These are phyloP conservation scores for Camponotus vicinus DNA, from an alignment of 1,140 invertebrate genomes.

Conservation along the genomic window DNA sequence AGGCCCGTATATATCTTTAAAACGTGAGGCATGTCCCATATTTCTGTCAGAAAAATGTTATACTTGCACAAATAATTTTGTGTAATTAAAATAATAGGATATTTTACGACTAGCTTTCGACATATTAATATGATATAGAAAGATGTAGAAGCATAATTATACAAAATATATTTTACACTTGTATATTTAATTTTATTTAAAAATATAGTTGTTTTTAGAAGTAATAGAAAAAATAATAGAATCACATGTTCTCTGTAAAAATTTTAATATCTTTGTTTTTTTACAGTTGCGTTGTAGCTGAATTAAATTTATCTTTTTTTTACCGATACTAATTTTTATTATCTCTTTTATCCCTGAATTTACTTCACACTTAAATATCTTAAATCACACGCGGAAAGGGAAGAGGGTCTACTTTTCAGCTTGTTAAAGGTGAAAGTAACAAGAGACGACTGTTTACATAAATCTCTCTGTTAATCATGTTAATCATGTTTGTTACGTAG, in stretches of 20 bases:
- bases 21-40: not conserved
- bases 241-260: not conserved
- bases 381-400: not conserved
- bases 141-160: not conserved
- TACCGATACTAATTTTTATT: not conserved
- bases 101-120: not conserved
- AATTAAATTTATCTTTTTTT: not conserved
- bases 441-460: not conserved
- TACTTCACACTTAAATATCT: not conserved
- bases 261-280: not conserved
- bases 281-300: not conserved
- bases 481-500: slow-evolving; percentile 3
- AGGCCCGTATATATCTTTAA: not conserved
- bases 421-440: slow-evolving; percentile 20
- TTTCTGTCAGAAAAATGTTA: not conserved
- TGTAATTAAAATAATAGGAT: slow-evolving; percentile 9
- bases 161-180: not conserved
- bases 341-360: not conserved
- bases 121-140: not conserved
- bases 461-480: slow-evolving; percentile 25
- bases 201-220: slow-evolving; percentile 8
- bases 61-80: slow-evolving; percentile 1
- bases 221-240: not conserved
- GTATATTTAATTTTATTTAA: not conserved
- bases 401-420: not conserved